A percentile compares a stretch with the other conserved stretches of the same genome.
Evolutionary conservation across 1,140 invertebrate species (phyloP).

Genomic region (Ips typographus): DNA sequence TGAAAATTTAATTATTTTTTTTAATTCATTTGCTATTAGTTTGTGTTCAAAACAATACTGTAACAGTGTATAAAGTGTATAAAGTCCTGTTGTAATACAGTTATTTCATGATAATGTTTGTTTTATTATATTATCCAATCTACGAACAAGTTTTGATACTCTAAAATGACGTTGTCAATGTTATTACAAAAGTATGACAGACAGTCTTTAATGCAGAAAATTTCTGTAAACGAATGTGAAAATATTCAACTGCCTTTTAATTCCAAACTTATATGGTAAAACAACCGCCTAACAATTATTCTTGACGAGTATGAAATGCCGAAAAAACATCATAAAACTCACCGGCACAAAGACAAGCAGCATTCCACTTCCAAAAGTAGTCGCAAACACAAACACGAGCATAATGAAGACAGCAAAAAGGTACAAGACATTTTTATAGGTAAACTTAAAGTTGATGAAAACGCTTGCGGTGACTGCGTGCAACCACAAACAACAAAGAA

Average conservation of each 20-base stretch:
- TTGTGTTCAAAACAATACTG: neutral
- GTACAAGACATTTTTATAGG: conserved; percentile 10
- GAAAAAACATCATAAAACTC: neutral
- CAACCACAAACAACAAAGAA: neutral
- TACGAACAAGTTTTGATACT: too few species aligned
- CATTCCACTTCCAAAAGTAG: neutral
- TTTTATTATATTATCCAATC: neutral
- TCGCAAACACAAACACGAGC: neutral
- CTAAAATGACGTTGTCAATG: too few species aligned
- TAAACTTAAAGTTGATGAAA: conserved; percentile 12
- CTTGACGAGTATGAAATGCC: neutral
- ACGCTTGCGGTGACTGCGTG: conserved; percentile 17
- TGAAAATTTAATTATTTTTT: neutral
- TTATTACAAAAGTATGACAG: too few species aligned
- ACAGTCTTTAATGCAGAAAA: too few species aligned
- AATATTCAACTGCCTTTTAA: too few species aligned
- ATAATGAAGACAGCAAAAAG: neutral
- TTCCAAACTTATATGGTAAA: too few species aligned
- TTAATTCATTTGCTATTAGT: neutral
- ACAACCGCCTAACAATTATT: too few species aligned
- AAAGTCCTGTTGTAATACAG: conserved; percentile 41
- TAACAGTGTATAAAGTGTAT: conserved; percentile 42
- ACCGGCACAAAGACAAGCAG: neutral
- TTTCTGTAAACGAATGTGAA: too few species aligned
- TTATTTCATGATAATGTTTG: conserved; percentile 30